These are phyloP conservation scores for Gisinianus flammeolus DNA, from an alignment of 2,888 invertebrate species.

Conservation along the genomic window DNA sequence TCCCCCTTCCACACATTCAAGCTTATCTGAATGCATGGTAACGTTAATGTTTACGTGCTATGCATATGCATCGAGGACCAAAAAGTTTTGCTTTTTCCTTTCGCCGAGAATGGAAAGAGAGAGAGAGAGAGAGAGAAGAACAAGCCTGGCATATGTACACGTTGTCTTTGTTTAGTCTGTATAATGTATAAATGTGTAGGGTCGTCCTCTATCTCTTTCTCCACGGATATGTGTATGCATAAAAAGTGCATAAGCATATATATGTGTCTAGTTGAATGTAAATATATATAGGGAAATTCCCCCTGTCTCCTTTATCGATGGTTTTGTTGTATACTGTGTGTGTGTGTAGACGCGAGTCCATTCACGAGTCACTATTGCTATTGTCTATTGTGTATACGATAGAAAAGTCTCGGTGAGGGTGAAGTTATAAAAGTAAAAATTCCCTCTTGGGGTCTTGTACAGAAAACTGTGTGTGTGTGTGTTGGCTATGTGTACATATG, in stretches of 20 bases:
- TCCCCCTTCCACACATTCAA: neutral
- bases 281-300: neutral
- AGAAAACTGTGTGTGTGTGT: no score
- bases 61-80: no score
- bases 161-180: neutral
- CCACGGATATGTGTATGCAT: neutral
- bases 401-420: neutral
- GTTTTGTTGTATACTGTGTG: neutral
- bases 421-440: slow-evolving; percentile 12
- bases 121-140: neutral
- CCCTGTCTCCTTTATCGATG: neutral
- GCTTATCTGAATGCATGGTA: neutral
- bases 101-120: neutral
- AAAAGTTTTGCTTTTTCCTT: neutral
- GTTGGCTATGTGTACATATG: neutral
- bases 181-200: no score
- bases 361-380: neutral
- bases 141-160: neutral
- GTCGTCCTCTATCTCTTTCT: neutral
- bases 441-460: neutral
- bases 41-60: neutral
- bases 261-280: neutral
- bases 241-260: neutral
- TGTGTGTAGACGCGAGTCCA: neutral
- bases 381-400: neutral